Base-by-base conservation (phyloP, 2,888 invertebrate species). In the Cerastoderma edule region DNA sequence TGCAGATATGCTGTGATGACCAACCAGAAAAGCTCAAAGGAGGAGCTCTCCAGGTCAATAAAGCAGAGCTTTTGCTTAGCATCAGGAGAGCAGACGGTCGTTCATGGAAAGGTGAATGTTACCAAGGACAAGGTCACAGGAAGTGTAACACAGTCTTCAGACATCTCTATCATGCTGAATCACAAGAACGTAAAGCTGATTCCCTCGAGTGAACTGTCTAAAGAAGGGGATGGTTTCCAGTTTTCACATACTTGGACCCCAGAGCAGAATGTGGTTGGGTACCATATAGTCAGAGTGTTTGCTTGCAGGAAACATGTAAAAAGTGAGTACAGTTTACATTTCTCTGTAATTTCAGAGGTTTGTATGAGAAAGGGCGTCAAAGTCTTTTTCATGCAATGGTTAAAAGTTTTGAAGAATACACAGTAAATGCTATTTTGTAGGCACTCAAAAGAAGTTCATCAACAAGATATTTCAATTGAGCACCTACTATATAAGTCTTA, bases 1-100 rank as follows among this genome's bases (percentile, higher is more conserved):
- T 88, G 87, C 67, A 80, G 81, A 44, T 88, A 88, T 83, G 85
- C 80, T 39, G 63, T 85, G 8, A 54, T 89, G 27, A 79, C 86
- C 10, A 88, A 87, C 57, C 66, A 72, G 0, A 27, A 53, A 24
- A 78, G 75, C 33, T 48, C 57, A 4, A 63, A 67, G 32, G 46
- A 32, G 13, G 72, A 71, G 22, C 46, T 78, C 6, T 2, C 53
- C 2, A 27, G 46, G 16, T 63, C 75, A 39, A 53, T 70, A 22
- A 65, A 67, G 16, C 73, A 77, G 27, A 53, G 24, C 16, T 33
- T 46, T 28, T 88, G 86, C 70, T 70, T 87, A 32, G 86, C 85
- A 33, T 80, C 85, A 33, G 88, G 85, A 16, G 83, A 84, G 50
- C 44, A 64, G 28, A 71, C 64, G 8, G 69, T 68, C 66, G 73